Percentiles rank a stretch among this genome's conserved stretches.
These are phyloP conservation scores for Octodon degus DNA, from an alignment of 2,113 vertebrate species.

Conservation along the genomic window DNA sequence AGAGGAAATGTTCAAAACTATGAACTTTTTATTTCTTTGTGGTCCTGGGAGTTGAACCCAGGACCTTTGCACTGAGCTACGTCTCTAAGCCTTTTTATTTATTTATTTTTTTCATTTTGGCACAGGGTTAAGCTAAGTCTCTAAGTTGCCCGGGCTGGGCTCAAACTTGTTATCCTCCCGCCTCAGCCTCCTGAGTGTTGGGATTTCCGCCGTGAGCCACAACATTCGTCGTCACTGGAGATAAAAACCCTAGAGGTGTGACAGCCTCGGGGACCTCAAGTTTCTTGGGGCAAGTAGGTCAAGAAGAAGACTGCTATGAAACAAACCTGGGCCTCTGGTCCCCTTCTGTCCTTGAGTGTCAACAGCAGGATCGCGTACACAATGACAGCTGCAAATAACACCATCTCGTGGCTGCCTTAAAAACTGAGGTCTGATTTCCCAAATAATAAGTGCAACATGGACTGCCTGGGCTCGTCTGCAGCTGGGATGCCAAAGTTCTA, in stretches of 20 bases:
- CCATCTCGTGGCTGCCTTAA: neutral
- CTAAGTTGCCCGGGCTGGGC: neutral
- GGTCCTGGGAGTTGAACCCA: neutral
- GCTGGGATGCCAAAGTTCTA: neutral
- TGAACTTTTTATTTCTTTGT: neutral
- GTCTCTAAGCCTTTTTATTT: neutral
- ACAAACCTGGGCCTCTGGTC: neutral
- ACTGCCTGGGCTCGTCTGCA: neutral
- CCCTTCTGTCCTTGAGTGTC: neutral
- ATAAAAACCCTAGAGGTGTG: neutral
- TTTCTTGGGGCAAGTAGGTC: too few relatives aligned
- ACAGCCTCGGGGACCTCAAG: neutral
- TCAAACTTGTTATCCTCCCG: neutral
- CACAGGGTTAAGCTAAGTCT: neutral
- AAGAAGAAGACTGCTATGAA: neutral
- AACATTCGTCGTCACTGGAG: too few relatives aligned
- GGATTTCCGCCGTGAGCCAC: neutral
- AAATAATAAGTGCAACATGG: neutral
- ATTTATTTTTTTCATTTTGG: neutral
- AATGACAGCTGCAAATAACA: neutral
- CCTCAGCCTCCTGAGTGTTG: neutral
- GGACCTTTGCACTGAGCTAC: neutral
- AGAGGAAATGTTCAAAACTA: neutral
- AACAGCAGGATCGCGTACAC: rapidly evolving
- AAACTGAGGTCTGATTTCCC: neutral